Conservation (phyloP, 2,888 invertebrate genomes). For the Creontiades dilutus region DNA sequence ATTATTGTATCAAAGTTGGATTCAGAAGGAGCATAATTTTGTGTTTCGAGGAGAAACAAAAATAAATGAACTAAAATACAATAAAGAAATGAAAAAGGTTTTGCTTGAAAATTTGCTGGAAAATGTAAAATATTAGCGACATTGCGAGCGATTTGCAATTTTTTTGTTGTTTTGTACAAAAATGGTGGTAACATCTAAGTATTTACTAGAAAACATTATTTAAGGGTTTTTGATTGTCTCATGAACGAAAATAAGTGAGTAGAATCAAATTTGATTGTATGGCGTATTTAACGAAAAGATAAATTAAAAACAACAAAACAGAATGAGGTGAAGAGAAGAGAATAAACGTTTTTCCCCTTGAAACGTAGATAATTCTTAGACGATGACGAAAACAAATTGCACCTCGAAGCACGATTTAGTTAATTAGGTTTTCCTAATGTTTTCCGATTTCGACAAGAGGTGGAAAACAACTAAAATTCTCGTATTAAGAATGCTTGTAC, state of each 20-base stretch:
- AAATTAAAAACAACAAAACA: not conserved
- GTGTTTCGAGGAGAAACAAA: too few species aligned
- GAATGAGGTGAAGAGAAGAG: not conserved
- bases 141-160: conserved; percentile 26
- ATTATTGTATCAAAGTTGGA: too few species aligned
- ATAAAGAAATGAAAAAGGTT: too few species aligned
- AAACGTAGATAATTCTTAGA: not conserved
- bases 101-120: not conserved
- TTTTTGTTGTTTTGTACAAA: not conserved
- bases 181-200: conserved; percentile 36
- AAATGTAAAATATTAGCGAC: not conserved
- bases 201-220: not conserved
- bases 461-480: too few species aligned
- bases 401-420: not conserved
- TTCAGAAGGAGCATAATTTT: too few species aligned
- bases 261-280: conserved; percentile 3
- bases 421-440: not conserved
- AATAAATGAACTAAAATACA: too few species aligned
- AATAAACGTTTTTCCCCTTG: not conserved
- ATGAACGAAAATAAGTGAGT: not conserved
- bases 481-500: not conserved
- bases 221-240: conserved; percentile 19
- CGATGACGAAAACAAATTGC: not conserved
- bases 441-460: not conserved
- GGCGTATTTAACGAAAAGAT: not conserved